Evolutionary conservation across 1,140 invertebrate genomes (phyloP).

Genomic region (Bursaphelenchus mucronatus): DNA sequence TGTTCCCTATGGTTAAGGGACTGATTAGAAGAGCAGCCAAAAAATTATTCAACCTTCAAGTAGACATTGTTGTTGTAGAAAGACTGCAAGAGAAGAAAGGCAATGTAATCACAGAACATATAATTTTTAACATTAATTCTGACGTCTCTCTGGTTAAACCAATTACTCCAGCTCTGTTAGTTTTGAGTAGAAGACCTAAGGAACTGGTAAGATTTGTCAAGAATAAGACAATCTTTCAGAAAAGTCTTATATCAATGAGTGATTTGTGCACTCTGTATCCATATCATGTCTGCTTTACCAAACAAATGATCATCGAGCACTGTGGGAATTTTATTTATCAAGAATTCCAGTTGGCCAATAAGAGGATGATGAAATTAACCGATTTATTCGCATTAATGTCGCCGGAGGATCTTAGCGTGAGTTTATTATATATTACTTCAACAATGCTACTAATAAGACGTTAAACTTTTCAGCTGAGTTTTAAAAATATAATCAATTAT

Average conservation of each 20-base stretch:
- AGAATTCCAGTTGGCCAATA: constrained; percentile 15
- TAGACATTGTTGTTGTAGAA: constrained; percentile 56
- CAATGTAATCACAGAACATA: constrained; percentile 49
- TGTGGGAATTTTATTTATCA: constrained; percentile 20
- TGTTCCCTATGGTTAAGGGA: constrained; percentile 62
- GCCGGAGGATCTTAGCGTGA: constrained; percentile 32
- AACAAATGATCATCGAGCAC: constrained; percentile 57
- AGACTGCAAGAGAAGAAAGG: constrained; percentile 48
- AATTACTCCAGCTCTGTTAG: too few relatives aligned
- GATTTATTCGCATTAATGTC: constrained; percentile 31
- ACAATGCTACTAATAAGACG: too few relatives aligned
- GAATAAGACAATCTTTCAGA: constrained; percentile 2
- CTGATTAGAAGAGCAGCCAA: constrained; percentile 49
- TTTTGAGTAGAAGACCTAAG: too few relatives aligned
- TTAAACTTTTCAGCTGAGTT: constrained; percentile 24
- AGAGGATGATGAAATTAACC: constrained; percentile 27
- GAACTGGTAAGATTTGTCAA: too few relatives aligned
- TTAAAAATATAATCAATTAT: constrained; percentile 30
- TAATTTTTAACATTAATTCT: constrained; percentile 38
- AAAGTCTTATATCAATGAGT: constrained; percentile 25
- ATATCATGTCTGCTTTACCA: constrained; percentile 62
- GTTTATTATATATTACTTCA: constrained; percentile 4
- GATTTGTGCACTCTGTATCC: constrained; percentile 58
- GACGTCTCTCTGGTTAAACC: constrained; percentile 14
- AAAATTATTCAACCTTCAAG: constrained; percentile 52